Evolutionary conservation across 2,888 invertebrate genomes (phyloP), one percentile per base, ranked within the genome.

Genomic region (Arenicola marina): DNA sequence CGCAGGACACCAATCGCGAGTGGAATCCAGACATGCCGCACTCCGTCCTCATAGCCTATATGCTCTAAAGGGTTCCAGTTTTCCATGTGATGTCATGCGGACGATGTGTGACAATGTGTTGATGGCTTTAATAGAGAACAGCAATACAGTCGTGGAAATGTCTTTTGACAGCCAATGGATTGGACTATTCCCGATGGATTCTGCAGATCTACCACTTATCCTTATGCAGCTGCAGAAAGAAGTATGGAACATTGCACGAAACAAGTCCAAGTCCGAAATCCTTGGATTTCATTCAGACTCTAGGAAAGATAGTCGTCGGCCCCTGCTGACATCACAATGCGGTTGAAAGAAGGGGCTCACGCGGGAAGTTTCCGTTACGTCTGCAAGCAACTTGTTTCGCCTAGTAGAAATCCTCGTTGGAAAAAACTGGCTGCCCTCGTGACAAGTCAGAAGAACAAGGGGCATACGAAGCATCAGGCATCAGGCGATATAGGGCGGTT

Each of bases 81-180:
- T 24, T 21, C 26, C 48, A 48, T 11, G 11, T 11, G 48, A 48
- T 18, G 26, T 24, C 15, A 11, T 48, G 18, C 15, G 48, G 7
- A 48, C 7, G 7, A 48, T 48, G 48, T 48, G 48, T 24, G 26
- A 48, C 15, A 24, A 48, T 11, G 48, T 48, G n/a, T n/a, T n/a
- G n/a, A n/a, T n/a, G n/a, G n/a, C n/a, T n/a, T n/a, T n/a, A n/a
- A n/a, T n/a, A n/a, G n/a, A n/a, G n/a, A n/a, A n/a, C n/a, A n/a
- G n/a, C n/a, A n/a, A n/a, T n/a, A n/a, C n/a, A n/a, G n/a, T n/a
- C 15, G 48, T 48, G 15, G 48, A 24, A 24, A 24, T 24, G n/a
- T 48, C 48, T 11, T 48, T 48, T 24, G 48, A 48, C 26, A 24
- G 48, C 26, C 48, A 48, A 24, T 48, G 48, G 48, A 21, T 48